Base-by-base conservation (phyloP, 2,113 vertebrate species). In the Bubalus kerabau region DNA sequence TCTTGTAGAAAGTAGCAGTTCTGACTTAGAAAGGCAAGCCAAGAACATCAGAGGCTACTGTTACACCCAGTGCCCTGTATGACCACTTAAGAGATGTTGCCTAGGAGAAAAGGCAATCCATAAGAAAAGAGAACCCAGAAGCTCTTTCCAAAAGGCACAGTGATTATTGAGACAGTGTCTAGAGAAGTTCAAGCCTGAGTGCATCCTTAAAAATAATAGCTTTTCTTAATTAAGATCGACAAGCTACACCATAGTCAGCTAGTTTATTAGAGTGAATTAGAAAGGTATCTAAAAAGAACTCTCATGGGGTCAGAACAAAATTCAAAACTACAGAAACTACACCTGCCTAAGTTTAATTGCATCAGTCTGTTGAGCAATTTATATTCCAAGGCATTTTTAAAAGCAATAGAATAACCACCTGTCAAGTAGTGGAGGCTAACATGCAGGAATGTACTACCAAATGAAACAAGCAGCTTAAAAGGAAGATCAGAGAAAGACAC, bases 51-150 rank as follows among this genome's bases (percentile, higher is more conserved):
- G 43, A 62, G 28, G 11, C 56, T 17, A 15, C 32, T 23, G 67
- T 2, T 3, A 6, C 12, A 40, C 14, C 2, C 32, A 8, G 23
- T 4, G 1, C 5, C 26, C 21, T 50, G n/a, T 8, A 19, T 11
- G 13, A 15, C 3, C 7, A 26, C 19, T 67, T 64, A 71, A 21
- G 43, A 84, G 23, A 62, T 13, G 50, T 32, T 57, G 4, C 14
- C 50, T 26, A 24, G 82, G 28, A 46, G 3, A 23, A 48, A 15
- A 67, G 24, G 30, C 10, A 40, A 11, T 40, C 52, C 59, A 0
- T 74, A 30, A 23, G 17, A 56, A 60, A 52, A 60, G 13, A 80
- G 7, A 46, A 26, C 7, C 59, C 14, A 36, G 60, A 50, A 78
- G 48, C 9, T 80, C 32, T 78, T 17, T 19, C n/a, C n/a, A 36